These are phyloP conservation scores for Rhagium mordax DNA, from an alignment of 2,888 invertebrate genomes.

Conservation along the genomic window DNA sequence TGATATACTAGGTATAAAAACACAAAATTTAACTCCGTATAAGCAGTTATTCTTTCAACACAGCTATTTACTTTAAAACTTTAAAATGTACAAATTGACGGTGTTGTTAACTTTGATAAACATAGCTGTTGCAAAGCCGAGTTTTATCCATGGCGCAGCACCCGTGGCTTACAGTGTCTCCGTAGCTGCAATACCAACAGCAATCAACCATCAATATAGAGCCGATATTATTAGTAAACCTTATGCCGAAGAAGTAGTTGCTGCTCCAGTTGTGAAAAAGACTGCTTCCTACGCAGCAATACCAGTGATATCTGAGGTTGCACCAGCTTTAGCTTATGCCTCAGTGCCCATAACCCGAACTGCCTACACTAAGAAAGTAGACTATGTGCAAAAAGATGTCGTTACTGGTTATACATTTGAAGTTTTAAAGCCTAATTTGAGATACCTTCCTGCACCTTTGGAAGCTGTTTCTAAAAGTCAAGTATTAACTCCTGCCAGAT, in stretches of 20 bases:
- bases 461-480: not conserved
- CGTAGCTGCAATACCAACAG: not conserved
- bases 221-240: not conserved
- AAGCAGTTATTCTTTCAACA: not conserved
- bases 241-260: not conserved
- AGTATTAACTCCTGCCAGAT: not conserved
- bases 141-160: not conserved
- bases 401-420: conserved; percentile 1
- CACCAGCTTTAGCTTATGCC: not conserved
- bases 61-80: no score
- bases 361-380: not conserved
- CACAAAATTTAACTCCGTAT: not conserved
- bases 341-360: not conserved
- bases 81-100: conserved; percentile 62
- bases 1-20: not conserved
- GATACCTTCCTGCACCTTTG: not conserved
- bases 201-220: not conserved
- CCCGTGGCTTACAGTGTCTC: not conserved
- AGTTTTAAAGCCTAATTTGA: not conserved
- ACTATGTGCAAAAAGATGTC: not conserved
- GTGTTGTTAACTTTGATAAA: conserved; percentile 74
- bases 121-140: conserved; percentile 67
- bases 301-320: not conserved
- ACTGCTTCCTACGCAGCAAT: not conserved
- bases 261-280: not conserved